Conservation (phyloP, 2,888 invertebrate species). For the Leucophenga montana region DNA sequence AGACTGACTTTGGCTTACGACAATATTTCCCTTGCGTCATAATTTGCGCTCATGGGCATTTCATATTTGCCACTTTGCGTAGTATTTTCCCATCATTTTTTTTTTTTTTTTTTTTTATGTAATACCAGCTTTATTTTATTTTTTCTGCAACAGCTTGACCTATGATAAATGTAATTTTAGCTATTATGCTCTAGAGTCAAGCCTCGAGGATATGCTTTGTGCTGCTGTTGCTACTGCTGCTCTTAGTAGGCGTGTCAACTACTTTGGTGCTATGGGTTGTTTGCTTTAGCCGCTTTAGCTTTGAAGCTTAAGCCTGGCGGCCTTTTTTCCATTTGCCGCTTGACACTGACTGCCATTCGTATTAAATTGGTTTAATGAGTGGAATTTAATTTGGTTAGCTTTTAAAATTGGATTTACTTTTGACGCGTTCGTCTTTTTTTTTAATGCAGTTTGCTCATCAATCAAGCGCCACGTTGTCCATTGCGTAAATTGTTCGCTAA, state of each 20-base stretch:
- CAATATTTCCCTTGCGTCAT: slow-evolving; percentile 5
- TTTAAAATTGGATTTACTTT: too few relatives aligned
- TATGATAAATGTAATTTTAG: slow-evolving; percentile 9
- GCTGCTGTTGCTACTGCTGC: too few relatives aligned
- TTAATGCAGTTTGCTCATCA: slow-evolving; percentile 45
- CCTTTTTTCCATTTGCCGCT: neutral
- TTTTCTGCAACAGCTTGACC: neutral
- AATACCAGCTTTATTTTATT: neutral
- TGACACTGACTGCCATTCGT: too few relatives aligned
- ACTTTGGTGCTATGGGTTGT: too few relatives aligned
- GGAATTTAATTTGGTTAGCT: too few relatives aligned
- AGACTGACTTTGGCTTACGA: neutral
- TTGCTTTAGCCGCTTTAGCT: too few relatives aligned
- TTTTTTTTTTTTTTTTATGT: neutral
- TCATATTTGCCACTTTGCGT: neutral
- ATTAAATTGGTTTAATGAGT: too few relatives aligned
- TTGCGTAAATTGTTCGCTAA: slow-evolving; percentile 42
- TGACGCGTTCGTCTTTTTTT: too few relatives aligned
- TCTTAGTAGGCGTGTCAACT: too few relatives aligned
- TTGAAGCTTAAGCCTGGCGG: slow-evolving; percentile 17
- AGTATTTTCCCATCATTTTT: neutral
- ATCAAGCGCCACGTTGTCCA: slow-evolving; percentile 57
- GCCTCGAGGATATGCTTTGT: too few relatives aligned
- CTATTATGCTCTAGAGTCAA: neutral
- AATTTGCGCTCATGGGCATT: slow-evolving; percentile 5